Percentiles rank a stretch among this genome's conserved stretches.
These are phyloP conservation scores for Troides oblongomaculatus DNA, from an alignment of 2,888 invertebrate species.

Conservation along the genomic window DNA sequence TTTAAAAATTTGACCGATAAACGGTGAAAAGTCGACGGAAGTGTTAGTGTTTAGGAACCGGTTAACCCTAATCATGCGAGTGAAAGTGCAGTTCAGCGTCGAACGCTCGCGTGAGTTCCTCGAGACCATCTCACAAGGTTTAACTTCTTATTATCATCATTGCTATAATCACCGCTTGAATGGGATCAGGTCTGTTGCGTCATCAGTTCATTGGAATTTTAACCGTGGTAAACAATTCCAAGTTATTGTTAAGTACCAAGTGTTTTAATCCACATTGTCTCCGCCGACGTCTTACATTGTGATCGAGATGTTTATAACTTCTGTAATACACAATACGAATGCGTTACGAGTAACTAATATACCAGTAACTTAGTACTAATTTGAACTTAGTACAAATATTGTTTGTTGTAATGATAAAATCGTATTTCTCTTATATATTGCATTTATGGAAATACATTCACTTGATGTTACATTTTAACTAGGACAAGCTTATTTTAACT, in stretches of 20 bases:
- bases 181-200: conserved; percentile 43
- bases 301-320: neutral
- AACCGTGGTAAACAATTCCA: conserved; percentile 19
- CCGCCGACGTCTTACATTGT: conserved; percentile 4
- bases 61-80: conserved; percentile 35
- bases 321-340: neutral
- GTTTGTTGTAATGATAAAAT: no score
- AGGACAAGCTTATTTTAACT: conserved; percentile 32
- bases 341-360: neutral
- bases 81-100: conserved; percentile 43
- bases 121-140: conserved; percentile 40
- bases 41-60: conserved; percentile 32
- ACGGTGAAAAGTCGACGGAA: conserved; percentile 34
- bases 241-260: neutral
- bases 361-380: neutral
- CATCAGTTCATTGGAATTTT: conserved; percentile 27
- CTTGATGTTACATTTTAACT: neutral
- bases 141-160: conserved; percentile 50
- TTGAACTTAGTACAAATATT: no score
- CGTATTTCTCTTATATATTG: no score
- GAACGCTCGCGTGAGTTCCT: conserved; percentile 37
- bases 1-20: conserved; percentile 32
- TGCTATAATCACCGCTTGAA: conserved; percentile 45
- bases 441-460: neutral
- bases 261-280: conserved; percentile 16